Evolutionary conservation across 2,113 vertebrate species (phyloP), one percentile per base, ranked within the genome.

Genomic region (Numenius arquata): DNA sequence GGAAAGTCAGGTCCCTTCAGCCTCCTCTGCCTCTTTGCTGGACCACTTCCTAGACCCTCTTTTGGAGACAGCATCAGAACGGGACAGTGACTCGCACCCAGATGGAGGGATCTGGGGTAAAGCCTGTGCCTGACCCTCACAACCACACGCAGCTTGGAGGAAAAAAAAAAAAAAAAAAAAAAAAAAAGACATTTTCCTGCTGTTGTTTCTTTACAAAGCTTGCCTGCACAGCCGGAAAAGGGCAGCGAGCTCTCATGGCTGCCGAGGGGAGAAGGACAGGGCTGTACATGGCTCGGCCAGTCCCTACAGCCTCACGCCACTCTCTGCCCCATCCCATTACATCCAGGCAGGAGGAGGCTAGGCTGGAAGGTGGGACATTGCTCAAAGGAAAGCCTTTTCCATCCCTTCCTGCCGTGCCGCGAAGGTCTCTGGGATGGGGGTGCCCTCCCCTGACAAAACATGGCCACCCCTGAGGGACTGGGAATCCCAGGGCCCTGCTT

Each of bases 371-470:
- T 34, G 18, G 67, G 48, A 41, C 25, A 8, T 40, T 58, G 34
- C 47, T 56, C 58, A 59, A 36, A 17, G 47, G 47, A 50, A 61
- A 32, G 17, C 9, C 36, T 50, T 45, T 45, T 52, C 47, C n/a
- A 40, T 27, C n/a, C 11, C 17, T 70, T 52, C 43, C 50, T 58
- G n/a, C 40, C 58, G 38, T 71, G 38, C 17, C 6, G 0, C 0
- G 1, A n/a, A 55, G 66, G 59, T 36, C 23, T 40, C 36, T 67
- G 41, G 29, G 34, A 45, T 7, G 13, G 21, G 20, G 53, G 13
- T 41, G 17, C 11, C 26, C 40, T 23, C 56, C 2, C 45, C 2
- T 1, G 4, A 59, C 16, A 59, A 17, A 38, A 18, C 20, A 18
- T 1, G 1, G 71, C 17, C 58, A 77, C 15, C 25, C 72, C 11